Percentiles rank a stretch among this genome's conserved stretches.
phyloP scores from a whole-genome alignment of 1,140 invertebrate species.

The Bradynema listronoti region DNA sequence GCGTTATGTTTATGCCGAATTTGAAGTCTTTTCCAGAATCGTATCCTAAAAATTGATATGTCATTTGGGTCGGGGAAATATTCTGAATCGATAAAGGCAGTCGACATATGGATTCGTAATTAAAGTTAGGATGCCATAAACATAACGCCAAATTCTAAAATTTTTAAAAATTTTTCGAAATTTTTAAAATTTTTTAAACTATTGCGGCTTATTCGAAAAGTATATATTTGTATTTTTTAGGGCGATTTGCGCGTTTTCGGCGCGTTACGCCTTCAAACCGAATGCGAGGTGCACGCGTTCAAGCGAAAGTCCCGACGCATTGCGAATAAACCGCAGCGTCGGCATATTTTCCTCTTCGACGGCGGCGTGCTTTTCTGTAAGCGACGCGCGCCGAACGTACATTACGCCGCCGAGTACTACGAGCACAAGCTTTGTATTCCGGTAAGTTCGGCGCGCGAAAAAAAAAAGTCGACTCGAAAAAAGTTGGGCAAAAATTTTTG shows the following conservation, averaged over 20 bases:
- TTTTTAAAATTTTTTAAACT: not conserved
- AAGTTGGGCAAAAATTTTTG: not conserved
- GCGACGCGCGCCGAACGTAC: slow-evolving; percentile 39
- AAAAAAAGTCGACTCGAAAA: too few species aligned
- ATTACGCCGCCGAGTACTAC: slow-evolving; percentile 49
- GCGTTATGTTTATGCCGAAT: too few species aligned
- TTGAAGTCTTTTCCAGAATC: too few species aligned
- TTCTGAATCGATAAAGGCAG: not conserved
- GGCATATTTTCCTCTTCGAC: slow-evolving; percentile 55
- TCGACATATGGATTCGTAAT: not conserved
- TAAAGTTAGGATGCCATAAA: not conserved
- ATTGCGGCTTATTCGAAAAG: not conserved
- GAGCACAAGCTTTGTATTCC: slow-evolving; percentile 55
- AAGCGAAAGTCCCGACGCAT: slow-evolving; percentile 40
- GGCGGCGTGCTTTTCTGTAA: slow-evolving; percentile 56
- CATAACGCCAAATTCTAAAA: too few species aligned
- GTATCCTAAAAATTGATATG: too few species aligned
- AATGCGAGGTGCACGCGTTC: slow-evolving; percentile 51
- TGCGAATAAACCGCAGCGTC: slow-evolving; percentile 36
- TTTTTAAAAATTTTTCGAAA: too few species aligned
- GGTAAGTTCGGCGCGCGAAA: slow-evolving; percentile 24
- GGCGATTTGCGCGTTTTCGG: slow-evolving; percentile 51
- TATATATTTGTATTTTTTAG: slow-evolving; percentile 32
- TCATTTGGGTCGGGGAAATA: too few species aligned
- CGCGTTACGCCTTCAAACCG: slow-evolving; percentile 48